Percentiles rank a stretch among this genome's conserved stretches.
Evolutionary conservation across 2,797 vertebrate genomes (phyloP).

Genomic region (Arremon aurantiirostris): DNA sequence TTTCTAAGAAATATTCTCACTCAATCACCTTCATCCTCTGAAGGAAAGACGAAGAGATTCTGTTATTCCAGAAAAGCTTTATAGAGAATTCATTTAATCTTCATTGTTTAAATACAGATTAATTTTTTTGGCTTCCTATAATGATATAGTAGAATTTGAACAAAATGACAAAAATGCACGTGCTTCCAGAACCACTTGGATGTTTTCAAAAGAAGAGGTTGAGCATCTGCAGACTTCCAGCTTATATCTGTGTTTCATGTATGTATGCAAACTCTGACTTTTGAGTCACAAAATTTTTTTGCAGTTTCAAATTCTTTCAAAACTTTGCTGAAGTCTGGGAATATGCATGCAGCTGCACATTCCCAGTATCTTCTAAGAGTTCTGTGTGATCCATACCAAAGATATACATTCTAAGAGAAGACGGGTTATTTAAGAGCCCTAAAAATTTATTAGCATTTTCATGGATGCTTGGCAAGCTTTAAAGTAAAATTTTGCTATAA

Average conservation of each 20-base stretch:
- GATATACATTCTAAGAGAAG: not conserved
- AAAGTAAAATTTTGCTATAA: not conserved
- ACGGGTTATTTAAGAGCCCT: not conserved
- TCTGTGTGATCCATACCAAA: not conserved
- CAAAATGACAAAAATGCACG: not conserved
- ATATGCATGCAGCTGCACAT: not conserved
- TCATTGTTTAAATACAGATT: not conserved
- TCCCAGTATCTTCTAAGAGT: not conserved
- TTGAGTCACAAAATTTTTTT: not conserved
- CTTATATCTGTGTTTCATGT: not conserved
- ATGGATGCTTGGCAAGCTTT: not conserved
- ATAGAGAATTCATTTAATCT: not conserved
- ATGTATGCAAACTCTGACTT: accelerated
- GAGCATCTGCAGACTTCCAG: not conserved
- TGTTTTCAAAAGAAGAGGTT: not conserved
- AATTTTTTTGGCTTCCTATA: not conserved
- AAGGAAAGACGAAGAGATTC: not conserved
- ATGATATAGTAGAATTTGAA: not conserved
- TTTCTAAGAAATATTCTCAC: not conserved
- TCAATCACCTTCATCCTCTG: not conserved
- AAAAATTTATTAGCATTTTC: not conserved
- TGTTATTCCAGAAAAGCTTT: not conserved
- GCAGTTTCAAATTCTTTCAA: not conserved
- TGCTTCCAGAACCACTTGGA: not conserved
- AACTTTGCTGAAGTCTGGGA: not conserved